Evolutionary conservation across 64 coral and sea anemone species (phyloP).

Genomic region (Cladopsammia gracilis): DNA sequence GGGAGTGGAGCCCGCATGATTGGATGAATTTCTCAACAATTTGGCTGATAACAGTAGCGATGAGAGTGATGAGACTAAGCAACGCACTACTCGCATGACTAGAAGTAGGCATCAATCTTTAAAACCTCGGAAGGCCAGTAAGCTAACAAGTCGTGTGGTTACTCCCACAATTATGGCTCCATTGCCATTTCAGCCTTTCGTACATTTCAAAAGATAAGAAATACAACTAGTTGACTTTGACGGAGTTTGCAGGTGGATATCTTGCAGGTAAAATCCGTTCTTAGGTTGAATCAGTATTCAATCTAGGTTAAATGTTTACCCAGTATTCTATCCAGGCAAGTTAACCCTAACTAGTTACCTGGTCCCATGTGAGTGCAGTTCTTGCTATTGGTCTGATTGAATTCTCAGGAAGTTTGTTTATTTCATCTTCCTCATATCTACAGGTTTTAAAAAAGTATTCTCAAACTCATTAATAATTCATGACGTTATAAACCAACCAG

Average conservation of each 20-base stretch:
- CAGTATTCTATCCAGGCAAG: no score
- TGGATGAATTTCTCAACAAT: no score
- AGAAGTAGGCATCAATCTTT: no score
- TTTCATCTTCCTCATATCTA: conserved; percentile 94
- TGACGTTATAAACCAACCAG: no score
- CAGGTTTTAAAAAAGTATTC: neutral
- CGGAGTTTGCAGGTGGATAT: neutral
- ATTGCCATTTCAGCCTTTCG: neutral
- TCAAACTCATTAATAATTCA: no score
- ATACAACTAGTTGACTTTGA: neutral
- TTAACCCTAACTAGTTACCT: no score
- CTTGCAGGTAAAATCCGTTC: no score
- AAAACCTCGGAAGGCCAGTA: neutral
- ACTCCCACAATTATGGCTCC: neutral
- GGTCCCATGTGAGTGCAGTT: conserved; percentile 83
- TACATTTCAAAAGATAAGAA: neutral
- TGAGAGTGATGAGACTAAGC: neutral
- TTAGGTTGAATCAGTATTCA: no score
- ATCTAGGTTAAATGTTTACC: no score
- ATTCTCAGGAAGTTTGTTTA: conserved; percentile 74
- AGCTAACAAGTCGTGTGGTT: neutral
- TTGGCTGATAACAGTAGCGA: neutral
- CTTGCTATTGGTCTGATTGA: conserved; percentile 91
- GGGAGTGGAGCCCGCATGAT: neutral
- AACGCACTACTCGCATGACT: no score